These are phyloP conservation scores for Morelia viridis DNA, from an alignment of 2,797 vertebrate genomes.

Conservation along the genomic window DNA sequence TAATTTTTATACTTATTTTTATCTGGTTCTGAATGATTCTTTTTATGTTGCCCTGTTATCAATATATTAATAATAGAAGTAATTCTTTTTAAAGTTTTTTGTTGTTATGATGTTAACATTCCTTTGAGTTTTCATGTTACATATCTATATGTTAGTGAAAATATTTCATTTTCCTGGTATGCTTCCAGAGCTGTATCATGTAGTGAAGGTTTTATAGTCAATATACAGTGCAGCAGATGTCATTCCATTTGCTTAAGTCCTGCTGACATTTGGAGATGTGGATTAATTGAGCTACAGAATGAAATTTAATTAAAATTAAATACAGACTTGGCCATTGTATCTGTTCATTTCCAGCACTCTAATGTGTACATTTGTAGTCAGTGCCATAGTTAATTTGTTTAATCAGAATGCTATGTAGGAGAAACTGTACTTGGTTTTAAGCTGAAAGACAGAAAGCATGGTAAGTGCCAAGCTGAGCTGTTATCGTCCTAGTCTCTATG, in stretches of 20 bases:
- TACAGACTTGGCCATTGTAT: conserved; percentile 84
- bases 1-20: neutral
- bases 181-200: conserved; percentile 81
- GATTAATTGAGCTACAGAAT: conserved; percentile 88
- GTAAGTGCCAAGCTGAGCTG: conserved; percentile 77
- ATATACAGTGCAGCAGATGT: conserved; percentile 90
- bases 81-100: conserved; percentile 42
- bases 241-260: conserved; percentile 95
- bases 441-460: conserved; percentile 73
- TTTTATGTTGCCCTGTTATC: neutral
- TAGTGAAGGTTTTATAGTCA: conserved; percentile 87
- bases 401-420: conserved; percentile 84
- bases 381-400: conserved; percentile 88
- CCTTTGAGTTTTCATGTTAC: conserved; percentile 56
- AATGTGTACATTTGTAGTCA: conserved; percentile 78
- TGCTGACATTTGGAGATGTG: conserved; percentile 95
- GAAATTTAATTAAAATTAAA: conserved; percentile 95
- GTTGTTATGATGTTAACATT: conserved; percentile 50
- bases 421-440: conserved; percentile 78
- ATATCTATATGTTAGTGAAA: conserved; percentile 64
- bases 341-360: conserved; percentile 77
- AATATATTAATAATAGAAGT: neutral
- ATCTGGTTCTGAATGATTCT: neutral
- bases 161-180: conserved; percentile 72
- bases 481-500: conserved; percentile 52